Percentiles rank a stretch among this genome's conserved stretches.
phyloP scores from a whole-genome alignment of 2,888 invertebrate genomes.

The Gryllus longicercus region DNA sequence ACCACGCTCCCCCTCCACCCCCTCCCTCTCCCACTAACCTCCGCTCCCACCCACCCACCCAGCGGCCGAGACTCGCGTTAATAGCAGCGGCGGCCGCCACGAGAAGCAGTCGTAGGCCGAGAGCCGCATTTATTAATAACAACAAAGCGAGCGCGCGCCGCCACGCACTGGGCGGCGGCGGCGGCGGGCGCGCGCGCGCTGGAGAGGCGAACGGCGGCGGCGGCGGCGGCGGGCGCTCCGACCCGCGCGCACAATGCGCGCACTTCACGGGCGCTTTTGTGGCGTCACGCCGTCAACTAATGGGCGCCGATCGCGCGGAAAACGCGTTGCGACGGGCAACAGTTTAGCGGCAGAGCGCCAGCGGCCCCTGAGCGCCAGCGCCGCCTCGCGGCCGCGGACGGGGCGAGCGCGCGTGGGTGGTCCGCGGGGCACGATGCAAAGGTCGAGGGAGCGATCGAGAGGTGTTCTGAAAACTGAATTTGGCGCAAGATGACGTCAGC shows the following conservation, averaged over 20 bases:
- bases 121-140: background rate
- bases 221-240: background rate
- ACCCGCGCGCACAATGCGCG: background rate
- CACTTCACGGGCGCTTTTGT: conserved; percentile 6
- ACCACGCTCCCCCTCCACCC: too few species aligned
- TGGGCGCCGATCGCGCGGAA: conserved; percentile 1
- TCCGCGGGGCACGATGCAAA: background rate
- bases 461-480: too few species aligned
- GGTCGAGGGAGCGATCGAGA: too few species aligned
- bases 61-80: background rate
- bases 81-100: background rate
- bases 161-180: background rate
- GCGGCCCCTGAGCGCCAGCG: too few species aligned
- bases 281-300: background rate
- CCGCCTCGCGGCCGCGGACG: too few species aligned
- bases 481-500: too few species aligned
- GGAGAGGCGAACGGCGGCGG: background rate
- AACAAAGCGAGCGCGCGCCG: background rate
- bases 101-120: background rate
- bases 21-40: background rate
- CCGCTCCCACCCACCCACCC: background rate
- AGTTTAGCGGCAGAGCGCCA: background rate
- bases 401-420: background rate
- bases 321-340: background rate
- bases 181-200: background rate